Evolutionary conservation across 2,888 invertebrate genomes (phyloP).

Genomic region (Nebria salina): DNA sequence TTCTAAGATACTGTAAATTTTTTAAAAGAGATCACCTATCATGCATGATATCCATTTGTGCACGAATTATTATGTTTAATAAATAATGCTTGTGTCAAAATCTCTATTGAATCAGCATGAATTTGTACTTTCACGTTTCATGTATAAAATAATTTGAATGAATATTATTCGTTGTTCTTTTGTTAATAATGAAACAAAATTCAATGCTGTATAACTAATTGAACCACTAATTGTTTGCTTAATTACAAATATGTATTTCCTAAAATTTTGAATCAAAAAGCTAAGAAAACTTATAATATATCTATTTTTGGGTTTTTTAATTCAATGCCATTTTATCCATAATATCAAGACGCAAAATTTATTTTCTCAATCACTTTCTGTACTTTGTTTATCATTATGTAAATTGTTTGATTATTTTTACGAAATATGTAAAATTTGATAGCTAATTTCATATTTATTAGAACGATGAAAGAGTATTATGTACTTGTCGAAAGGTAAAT

Average conservation of each 20-base stretch:
- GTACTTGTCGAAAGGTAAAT: no score
- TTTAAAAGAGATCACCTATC: slow-evolving; percentile 39
- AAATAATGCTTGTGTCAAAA: slow-evolving; percentile 29
- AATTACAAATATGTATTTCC: background rate
- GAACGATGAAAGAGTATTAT: no score
- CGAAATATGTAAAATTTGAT: no score
- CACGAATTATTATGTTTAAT: slow-evolving; percentile 25
- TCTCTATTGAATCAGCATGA: slow-evolving; percentile 28
- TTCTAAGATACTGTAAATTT: slow-evolving; percentile 20
- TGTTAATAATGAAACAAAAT: background rate
- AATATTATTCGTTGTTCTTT: background rate
- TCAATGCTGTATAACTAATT: background rate
- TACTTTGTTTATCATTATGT: no score
- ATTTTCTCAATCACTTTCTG: no score
- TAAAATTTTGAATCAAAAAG: no score
- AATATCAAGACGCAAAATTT: no score
- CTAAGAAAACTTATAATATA: no score
- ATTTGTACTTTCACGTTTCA: slow-evolving; percentile 11
- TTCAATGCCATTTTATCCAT: no score
- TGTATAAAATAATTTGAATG: slow-evolving; percentile 4
- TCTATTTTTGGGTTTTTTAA: no score
- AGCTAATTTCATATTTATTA: no score
- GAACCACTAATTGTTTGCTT: background rate
- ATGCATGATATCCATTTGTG: slow-evolving; percentile 42
- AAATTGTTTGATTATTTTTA: no score